These are phyloP conservation scores for Cryptus viduatorius DNA, from an alignment of 2,888 invertebrate genomes.

Conservation along the genomic window DNA sequence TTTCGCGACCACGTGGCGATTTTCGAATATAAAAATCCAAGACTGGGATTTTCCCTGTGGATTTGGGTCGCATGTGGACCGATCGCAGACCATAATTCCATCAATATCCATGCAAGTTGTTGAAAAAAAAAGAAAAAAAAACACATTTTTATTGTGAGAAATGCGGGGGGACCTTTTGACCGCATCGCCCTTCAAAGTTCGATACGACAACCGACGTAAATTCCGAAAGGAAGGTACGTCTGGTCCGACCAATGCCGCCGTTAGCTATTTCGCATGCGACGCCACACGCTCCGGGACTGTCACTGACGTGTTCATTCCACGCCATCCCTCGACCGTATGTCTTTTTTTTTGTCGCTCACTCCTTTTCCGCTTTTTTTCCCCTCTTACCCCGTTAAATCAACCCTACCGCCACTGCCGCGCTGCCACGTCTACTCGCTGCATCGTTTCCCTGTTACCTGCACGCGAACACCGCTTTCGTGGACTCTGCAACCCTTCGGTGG, in stretches of 20 bases:
- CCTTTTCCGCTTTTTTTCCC: slow-evolving; percentile 31
- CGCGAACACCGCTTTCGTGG: slow-evolving; percentile 29
- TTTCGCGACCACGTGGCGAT: no score
- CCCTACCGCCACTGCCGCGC: slow-evolving; percentile 23
- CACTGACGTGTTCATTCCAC: slow-evolving; percentile 77
- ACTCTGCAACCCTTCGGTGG: slow-evolving; percentile 14
- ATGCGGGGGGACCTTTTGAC: not conserved
- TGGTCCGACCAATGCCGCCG: slow-evolving; percentile 46
- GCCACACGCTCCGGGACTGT: slow-evolving; percentile 51
- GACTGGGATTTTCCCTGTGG: no score
- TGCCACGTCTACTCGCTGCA: slow-evolving; percentile 11
- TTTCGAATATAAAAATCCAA: no score
- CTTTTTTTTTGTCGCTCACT: slow-evolving; percentile 48
- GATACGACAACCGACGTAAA: not conserved
- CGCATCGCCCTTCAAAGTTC: not conserved
- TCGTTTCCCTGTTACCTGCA: slow-evolving; percentile 23
- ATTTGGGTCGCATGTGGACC: no score
- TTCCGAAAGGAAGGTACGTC: not conserved
- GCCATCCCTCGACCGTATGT: slow-evolving; percentile 55
- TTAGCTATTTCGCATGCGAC: slow-evolving; percentile 57
- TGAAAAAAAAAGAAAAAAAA: not conserved
- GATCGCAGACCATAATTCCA: no score
- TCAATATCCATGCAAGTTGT: no score
- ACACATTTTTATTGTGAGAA: not conserved
- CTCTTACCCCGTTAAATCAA: slow-evolving; percentile 20